Percentiles rank a stretch among this genome's conserved stretches.
Conservation (phyloP, 1,140 invertebrate species). For the Bradynema listronoti region DNA sequence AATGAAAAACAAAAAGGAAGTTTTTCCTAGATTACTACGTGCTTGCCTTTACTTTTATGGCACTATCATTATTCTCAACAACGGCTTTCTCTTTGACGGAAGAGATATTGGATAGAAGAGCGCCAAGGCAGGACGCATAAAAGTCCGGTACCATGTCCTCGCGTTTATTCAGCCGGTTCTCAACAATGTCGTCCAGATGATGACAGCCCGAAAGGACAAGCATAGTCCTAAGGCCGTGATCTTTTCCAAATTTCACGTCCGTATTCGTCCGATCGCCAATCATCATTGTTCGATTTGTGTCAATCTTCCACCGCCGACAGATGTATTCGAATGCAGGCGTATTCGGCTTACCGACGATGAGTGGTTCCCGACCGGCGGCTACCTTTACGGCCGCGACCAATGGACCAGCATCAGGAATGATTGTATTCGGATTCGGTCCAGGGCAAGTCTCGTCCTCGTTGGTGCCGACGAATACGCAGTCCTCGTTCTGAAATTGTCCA, state of each 20-base stretch:
- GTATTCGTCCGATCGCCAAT: conserved; percentile 71
- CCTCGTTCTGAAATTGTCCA: conserved; percentile 61
- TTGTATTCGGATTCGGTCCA: conserved; percentile 56
- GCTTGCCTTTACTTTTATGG: too few species aligned
- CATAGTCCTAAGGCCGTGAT: conserved; percentile 50
- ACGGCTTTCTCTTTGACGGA: too few species aligned
- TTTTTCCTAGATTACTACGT: too few species aligned
- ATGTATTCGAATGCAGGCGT: conserved; percentile 64
- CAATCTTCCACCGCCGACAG: conserved; percentile 62
- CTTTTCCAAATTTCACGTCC: conserved; percentile 53
- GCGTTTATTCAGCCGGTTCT: conserved; percentile 40
- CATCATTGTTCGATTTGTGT: conserved; percentile 78
- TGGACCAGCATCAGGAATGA: conserved; percentile 73
- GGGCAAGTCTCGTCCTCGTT: conserved; percentile 83
- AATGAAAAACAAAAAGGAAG: too few species aligned
- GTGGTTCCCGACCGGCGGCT: conserved; percentile 71
- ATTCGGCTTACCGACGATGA: conserved; percentile 78
- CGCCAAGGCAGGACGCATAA: conserved; percentile 47
- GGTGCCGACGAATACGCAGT: conserved; percentile 78
- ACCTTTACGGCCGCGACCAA: conserved; percentile 76
- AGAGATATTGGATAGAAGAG: conserved; percentile 44
- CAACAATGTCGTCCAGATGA: conserved; percentile 48
- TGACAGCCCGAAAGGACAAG: conserved; percentile 54
- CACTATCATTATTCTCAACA: too few species aligned
- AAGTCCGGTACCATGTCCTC: conserved; percentile 54